Conservation (phyloP, 2,888 invertebrate species). For the Tetropium fuscum region DNA sequence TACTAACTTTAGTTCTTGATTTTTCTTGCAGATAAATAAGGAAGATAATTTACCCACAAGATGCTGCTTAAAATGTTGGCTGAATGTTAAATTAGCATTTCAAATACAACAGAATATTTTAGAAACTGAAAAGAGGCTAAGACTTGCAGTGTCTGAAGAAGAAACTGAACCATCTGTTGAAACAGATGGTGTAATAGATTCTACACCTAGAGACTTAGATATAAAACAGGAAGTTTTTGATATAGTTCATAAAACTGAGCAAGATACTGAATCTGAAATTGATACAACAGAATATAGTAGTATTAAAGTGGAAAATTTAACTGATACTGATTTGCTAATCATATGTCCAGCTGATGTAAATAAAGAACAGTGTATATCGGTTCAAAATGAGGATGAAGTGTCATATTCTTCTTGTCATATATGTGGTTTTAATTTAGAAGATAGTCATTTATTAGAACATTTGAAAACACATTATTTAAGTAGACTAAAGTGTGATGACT, state of each 20-base stretch:
- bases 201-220: background rate
- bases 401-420: conserved; percentile 43
- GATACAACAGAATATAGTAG: background rate
- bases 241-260: conserved; percentile 9
- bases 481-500: conserved; percentile 38
- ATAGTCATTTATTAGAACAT: conserved; percentile 44
- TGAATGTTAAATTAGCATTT: conserved; percentile 50
- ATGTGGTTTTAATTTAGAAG: conserved; percentile 42
- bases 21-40: conserved; percentile 16
- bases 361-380: background rate
- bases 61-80: conserved; percentile 50
- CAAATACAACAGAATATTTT: conserved; percentile 50
- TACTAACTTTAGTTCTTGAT: background rate
- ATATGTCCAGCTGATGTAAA: conserved; percentile 8
- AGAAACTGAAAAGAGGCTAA: conserved; percentile 43
- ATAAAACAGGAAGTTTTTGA: conserved; percentile 16
- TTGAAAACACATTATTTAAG: conserved; percentile 41
- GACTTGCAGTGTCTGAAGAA: conserved; percentile 10
- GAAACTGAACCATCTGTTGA: conserved; percentile 2
- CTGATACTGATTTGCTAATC: conserved; percentile 13
- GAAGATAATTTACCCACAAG: conserved; percentile 33
- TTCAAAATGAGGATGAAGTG: conserved; percentile 18
- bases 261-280: background rate
- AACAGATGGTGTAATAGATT: background rate
- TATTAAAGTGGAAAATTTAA: conserved; percentile 18